phyloP scores from a whole-genome alignment of 64 coral and sea anemone species.

The Anthopleura sola region DNA sequence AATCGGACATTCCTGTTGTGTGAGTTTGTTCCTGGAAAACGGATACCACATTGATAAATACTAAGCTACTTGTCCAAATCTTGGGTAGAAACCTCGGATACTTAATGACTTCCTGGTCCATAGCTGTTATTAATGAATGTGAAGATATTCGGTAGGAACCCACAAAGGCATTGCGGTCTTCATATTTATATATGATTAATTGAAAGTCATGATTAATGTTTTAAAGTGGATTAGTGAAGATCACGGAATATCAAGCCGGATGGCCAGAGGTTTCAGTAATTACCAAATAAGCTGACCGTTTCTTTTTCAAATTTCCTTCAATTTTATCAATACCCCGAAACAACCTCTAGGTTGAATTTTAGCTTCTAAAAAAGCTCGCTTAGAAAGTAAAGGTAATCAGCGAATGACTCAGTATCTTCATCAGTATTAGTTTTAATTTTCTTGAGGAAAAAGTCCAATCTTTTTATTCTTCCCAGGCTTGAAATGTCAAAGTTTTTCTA shows the following conservation, averaged over 20 bases:
- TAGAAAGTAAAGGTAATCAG: no score
- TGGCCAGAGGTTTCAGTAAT: neutral
- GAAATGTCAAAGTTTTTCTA: no score
- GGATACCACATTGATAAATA: neutral
- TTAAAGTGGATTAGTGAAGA: neutral
- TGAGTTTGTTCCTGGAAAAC: neutral
- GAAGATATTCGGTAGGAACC: neutral
- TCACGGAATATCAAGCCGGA: neutral
- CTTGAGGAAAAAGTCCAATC: no score
- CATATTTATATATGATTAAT: neutral
- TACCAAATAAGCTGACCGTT: neutral
- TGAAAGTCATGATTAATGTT: neutral
- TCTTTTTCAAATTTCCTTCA: no score
- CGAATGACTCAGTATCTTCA: no score
- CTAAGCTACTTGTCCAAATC: neutral
- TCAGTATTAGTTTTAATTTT: no score
- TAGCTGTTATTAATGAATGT: neutral
- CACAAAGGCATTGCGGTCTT: neutral
- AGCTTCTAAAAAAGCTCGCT: no score
- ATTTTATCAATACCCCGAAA: no score
- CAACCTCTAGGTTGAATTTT: no score
- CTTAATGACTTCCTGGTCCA: neutral
- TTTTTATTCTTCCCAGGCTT: no score
- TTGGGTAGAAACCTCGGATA: neutral
- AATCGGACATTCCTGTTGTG: no score